Percentiles rank a stretch among this genome's conserved stretches.
Evolutionary conservation across 2,797 vertebrate species (phyloP).

Genomic region (Oreortyx pictus): DNA sequence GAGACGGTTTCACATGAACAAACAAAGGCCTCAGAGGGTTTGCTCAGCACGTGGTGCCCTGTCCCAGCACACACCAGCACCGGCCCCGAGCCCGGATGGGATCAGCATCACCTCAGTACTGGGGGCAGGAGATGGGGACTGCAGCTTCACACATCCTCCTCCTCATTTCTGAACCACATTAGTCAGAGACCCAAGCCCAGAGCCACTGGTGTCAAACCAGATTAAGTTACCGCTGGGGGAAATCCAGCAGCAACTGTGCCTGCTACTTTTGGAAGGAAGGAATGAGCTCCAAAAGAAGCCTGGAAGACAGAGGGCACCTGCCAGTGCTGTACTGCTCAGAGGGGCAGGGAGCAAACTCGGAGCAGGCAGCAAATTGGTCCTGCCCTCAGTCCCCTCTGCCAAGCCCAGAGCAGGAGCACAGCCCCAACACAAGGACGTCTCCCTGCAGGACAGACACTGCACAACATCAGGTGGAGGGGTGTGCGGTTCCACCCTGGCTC

Average conservation of each 20-base stretch:
- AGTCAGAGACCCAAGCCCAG: neutral
- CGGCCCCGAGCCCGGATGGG: neutral
- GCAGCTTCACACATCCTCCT: neutral
- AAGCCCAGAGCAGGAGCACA: rapidly evolving
- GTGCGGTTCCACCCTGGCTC: neutral
- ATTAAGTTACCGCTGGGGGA: neutral
- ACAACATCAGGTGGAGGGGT: rapidly evolving
- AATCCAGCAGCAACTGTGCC: neutral
- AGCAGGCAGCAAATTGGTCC: neutral
- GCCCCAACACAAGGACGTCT: neutral
- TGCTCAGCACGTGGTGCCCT: neutral
- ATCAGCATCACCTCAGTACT: neutral
- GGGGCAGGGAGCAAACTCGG: neutral
- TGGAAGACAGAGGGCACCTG: rapidly evolving
- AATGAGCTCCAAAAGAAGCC: rapidly evolving
- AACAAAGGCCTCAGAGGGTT: constrained; percentile 32
- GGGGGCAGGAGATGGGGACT: rapidly evolving
- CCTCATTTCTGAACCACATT: rapidly evolving
- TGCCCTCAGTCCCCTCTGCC: neutral
- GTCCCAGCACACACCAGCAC: neutral
- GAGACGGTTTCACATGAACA: neutral
- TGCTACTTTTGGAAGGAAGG: neutral
- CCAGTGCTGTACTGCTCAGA: neutral
- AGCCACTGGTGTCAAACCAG: neutral
- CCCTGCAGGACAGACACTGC: neutral